Base-by-base conservation (phyloP, 2,888 invertebrate genomes). In the Geotrupes spiniger region DNA sequence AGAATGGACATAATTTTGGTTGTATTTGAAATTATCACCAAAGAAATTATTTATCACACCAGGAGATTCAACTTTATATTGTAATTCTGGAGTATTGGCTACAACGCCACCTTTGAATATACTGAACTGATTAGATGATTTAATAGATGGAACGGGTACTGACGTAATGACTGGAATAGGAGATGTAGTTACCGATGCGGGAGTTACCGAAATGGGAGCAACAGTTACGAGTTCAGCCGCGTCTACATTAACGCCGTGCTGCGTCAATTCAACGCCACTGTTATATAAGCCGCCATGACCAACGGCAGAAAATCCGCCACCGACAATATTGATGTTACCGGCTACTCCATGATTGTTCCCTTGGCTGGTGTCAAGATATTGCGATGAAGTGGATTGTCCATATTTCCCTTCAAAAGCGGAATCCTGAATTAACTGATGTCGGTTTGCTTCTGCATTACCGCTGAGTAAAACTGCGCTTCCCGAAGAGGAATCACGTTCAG, bases 11-110 rank as follows among this genome's bases (percentile, higher is more conserved):
- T 21, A 21, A 21, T 6, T 6, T 21, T 21, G 3, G 6, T 21
- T 21, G 3, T 3, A 21, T 21, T 21, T 6, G 6, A 21, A 3
- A 3, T 21, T 21, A 3, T 3, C 6, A 6, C 6, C 21, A 6
- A 21, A 21, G 21, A 21, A 21, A 21, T 21, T 21, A 16, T 43
- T 39, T 1, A 38, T 40, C 12, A 29, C 42, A 2, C 26, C 37
- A 25, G 51, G 49, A 14, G 50, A 39, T 26, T 44, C 53, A 2
- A 68, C 49, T 57, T 64, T 66, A 42, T 64, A 63, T 51, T 71
- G 71, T n/a, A 70, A 51, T 56, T 68, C 61, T 0, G 70, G 71
- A 3, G 66, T 49, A 41, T 70, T 71, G 2, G 70, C 70, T 6
- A 70, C 63, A 6, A 70, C 70, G 10, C 70, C 71, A 25, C 47